Evolutionary conservation across 1,140 invertebrate genomes (phyloP).

Genomic region (Subanguina moxae): DNA sequence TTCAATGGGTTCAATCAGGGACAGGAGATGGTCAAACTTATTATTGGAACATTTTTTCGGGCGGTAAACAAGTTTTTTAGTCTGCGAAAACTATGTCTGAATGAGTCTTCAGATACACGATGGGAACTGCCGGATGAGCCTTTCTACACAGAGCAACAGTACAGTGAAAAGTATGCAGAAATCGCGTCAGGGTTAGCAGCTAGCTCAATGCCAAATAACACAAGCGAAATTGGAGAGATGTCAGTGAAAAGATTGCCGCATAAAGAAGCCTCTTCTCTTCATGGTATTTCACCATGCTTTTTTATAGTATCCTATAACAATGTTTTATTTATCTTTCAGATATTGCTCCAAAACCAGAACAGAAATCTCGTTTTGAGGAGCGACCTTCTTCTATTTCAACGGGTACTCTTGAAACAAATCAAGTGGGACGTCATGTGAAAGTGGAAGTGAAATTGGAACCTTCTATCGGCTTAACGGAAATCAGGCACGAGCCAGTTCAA

Average conservation of each 20-base stretch:
- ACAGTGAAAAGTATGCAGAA: slow-evolving; percentile 36
- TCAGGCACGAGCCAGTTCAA: not conserved
- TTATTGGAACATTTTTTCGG: slow-evolving; percentile 76
- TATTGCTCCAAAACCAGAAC: no score
- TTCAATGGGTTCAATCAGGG: slow-evolving; percentile 69
- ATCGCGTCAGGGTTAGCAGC: slow-evolving; percentile 8
- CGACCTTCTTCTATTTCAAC: no score
- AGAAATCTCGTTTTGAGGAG: no score
- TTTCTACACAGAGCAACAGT: slow-evolving; percentile 57
- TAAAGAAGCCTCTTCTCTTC: no score
- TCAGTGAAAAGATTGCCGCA: no score
- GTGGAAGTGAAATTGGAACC: not conserved
- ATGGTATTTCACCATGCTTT: no score
- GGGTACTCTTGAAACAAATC: not conserved
- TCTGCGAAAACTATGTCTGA: not conserved
- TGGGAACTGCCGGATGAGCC: slow-evolving; percentile 58
- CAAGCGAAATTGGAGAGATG: no score
- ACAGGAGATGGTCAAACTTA: slow-evolving; percentile 71
- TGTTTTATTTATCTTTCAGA: no score
- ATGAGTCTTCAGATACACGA: slow-evolving; percentile 46
- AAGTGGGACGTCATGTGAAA: not conserved
- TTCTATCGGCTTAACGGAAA: not conserved
- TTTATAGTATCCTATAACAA: no score
- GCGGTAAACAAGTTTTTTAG: slow-evolving; percentile 64
- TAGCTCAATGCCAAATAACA: no score